Evolutionary conservation across 2,113 vertebrate genomes (phyloP).

Genomic region (Leptobrachium leishanense): DNA sequence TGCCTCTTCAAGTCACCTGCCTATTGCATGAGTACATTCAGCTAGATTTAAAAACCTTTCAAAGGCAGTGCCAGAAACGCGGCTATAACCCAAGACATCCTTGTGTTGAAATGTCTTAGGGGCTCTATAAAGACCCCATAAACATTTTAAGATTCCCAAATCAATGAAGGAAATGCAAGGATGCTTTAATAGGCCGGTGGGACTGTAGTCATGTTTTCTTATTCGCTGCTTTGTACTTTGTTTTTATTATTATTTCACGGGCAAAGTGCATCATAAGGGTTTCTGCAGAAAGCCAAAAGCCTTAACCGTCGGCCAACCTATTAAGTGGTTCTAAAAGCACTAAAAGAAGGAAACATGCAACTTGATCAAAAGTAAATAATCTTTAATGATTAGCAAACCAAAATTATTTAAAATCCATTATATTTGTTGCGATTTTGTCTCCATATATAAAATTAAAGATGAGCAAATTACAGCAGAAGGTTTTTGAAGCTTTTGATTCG

Average conservation of each 20-base stretch:
- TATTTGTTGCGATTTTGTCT: too few relatives aligned
- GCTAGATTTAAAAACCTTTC: slow-evolving; percentile 23
- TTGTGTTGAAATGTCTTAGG: slow-evolving; percentile 40
- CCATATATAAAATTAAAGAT: too few relatives aligned
- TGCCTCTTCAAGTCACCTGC: slow-evolving; percentile 29
- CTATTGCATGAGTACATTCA: slow-evolving; percentile 34
- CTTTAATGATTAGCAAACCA: too few relatives aligned
- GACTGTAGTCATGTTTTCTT: slow-evolving; percentile 24
- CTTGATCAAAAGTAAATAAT: too few relatives aligned
- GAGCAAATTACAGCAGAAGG: too few relatives aligned
- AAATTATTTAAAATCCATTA: too few relatives aligned
- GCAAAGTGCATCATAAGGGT: background rate
- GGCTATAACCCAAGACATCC: slow-evolving; percentile 25
- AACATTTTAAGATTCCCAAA: slow-evolving; percentile 45
- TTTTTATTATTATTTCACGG: background rate
- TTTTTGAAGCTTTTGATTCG: too few relatives aligned
- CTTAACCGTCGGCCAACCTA: slow-evolving; percentile 2
- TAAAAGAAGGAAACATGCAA: too few relatives aligned
- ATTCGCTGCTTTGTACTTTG: slow-evolving; percentile 18
- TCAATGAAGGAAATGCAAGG: slow-evolving; percentile 40
- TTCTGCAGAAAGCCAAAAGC: background rate
- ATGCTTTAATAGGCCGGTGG: slow-evolving; percentile 32
- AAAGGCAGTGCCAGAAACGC: slow-evolving; percentile 36
- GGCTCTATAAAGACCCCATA: slow-evolving; percentile 41
- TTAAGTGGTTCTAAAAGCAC: background rate